Percentiles rank a stretch among this genome's conserved stretches.
Evolutionary conservation across 53 echinoderm and acorn worm genomes (phyloP).

Genomic region (Arbacia lixula): DNA sequence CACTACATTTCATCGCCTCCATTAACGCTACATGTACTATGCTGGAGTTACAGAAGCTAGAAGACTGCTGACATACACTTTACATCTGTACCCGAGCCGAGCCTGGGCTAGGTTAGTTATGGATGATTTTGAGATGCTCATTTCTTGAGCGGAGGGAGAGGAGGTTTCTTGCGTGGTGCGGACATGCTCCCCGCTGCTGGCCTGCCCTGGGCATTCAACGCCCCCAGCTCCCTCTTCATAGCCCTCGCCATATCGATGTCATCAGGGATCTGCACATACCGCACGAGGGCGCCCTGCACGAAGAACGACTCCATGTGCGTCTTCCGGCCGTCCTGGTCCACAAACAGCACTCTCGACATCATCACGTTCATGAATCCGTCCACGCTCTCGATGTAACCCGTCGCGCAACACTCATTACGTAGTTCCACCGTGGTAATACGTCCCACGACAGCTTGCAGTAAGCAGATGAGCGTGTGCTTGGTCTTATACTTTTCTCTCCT

Average conservation of each 20-base stretch:
- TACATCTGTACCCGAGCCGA: too few relatives aligned
- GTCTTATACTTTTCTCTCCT: conserved; percentile 72
- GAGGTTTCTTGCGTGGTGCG: conserved; percentile 18
- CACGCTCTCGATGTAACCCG: conserved; percentile 76
- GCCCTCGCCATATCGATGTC: conserved; percentile 76
- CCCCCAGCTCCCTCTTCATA: conserved; percentile 65
- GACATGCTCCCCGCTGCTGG: conserved; percentile 4
- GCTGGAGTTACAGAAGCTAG: too few relatives aligned
- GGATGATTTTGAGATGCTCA: too few relatives aligned
- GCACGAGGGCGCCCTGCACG: conserved; percentile 77
- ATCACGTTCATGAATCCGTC: conserved; percentile 96
- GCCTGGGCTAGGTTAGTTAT: too few relatives aligned
- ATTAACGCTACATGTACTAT: too few relatives aligned
- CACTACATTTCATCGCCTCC: too few relatives aligned
- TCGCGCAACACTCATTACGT: conserved; percentile 76
- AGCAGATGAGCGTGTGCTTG: conserved; percentile 76
- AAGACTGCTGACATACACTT: too few relatives aligned
- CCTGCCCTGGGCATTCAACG: conserved; percentile 3
- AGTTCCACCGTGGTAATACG: conserved; percentile 88
- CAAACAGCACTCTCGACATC: conserved; percentile 77
- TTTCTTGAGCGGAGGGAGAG: too few relatives aligned
- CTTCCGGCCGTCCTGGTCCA: conserved; percentile 53
- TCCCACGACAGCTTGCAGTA: conserved; percentile 74
- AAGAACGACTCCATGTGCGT: conserved; percentile 76
- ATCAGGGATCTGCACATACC: conserved; percentile 93